A percentile compares a stretch with the other conserved stretches of the same genome.
Evolutionary conservation across 2,113 vertebrate genomes (phyloP).

Genomic region (Oncorhynchus gorbuscha): DNA sequence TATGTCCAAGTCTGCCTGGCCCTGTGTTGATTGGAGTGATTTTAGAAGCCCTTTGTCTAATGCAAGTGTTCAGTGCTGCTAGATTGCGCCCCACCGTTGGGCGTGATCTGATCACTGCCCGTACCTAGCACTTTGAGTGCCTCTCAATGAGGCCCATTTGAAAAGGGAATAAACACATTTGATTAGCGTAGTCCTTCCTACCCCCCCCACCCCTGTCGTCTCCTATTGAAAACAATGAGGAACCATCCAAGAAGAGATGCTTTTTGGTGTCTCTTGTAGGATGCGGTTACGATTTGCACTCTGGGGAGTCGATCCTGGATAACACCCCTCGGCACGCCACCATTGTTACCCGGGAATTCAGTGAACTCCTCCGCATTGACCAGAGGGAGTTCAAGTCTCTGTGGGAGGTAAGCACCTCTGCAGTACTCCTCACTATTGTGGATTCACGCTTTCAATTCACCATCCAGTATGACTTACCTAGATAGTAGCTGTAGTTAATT

Average conservation of each 20-base stretch:
- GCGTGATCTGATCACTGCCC: slow-evolving; percentile 17
- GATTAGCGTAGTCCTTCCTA: not conserved
- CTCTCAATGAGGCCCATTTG: not conserved
- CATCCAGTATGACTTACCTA: not conserved
- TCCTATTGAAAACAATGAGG: not conserved
- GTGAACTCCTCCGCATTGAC: slow-evolving; percentile 92
- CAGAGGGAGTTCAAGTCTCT: slow-evolving; percentile 94
- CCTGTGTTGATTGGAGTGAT: slow-evolving; percentile 40
- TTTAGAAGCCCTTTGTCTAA: slow-evolving; percentile 11
- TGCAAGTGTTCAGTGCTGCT: not conserved
- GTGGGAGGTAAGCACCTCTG: slow-evolving; percentile 87
- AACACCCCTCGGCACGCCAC: slow-evolving; percentile 97
- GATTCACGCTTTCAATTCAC: not conserved
- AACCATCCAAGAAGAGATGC: slow-evolving; percentile 2
- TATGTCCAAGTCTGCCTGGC: not conserved
- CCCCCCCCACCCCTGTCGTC: not conserved
- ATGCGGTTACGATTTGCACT: slow-evolving; percentile 94
- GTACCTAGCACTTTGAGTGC: slow-evolving; percentile 6
- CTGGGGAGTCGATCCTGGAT: slow-evolving; percentile 97
- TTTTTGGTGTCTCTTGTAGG: slow-evolving; percentile 71
- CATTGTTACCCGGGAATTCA: slow-evolving; percentile 90
- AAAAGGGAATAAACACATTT: slow-evolving; percentile 3
- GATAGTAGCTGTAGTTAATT: not conserved
- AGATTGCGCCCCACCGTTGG: slow-evolving; percentile 34
- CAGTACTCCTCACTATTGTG: slow-evolving; percentile 18